Evolutionary conservation across 2,888 invertebrate species (phyloP).

Genomic region (Griposia aprilina): DNA sequence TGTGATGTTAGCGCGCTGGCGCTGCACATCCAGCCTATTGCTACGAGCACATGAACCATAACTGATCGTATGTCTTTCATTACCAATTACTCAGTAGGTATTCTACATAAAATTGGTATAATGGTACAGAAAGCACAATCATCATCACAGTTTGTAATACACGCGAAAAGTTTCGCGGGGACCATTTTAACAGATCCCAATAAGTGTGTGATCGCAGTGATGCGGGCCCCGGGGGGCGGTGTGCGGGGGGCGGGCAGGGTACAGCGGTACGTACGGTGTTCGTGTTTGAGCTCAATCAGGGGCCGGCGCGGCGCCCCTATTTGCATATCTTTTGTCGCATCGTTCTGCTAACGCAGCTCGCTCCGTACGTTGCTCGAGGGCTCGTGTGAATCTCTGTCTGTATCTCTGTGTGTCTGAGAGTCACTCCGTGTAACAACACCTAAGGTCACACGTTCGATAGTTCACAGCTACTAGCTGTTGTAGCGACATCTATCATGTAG

Average conservation of each 20-base stretch:
- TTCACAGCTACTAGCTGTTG: background rate
- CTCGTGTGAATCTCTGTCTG: background rate
- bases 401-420: background rate
- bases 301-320: constrained; percentile 65
- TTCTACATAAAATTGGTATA: background rate
- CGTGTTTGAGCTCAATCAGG: constrained; percentile 68
- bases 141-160: background rate
- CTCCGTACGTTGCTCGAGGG: background rate
- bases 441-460: background rate
- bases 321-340: constrained; percentile 70
- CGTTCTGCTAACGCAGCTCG: constrained; percentile 58
- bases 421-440: background rate
- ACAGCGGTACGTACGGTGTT: constrained; percentile 27
- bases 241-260: background rate
- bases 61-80: background rate
- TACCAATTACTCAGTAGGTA: background rate
- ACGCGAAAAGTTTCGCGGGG: constrained; percentile 14
- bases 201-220: constrained; percentile 39
- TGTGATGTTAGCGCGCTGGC: background rate
- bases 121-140: background rate
- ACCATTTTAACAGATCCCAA: constrained; percentile 28
- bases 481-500: no score
- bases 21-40: background rate
- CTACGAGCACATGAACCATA: background rate
- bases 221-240: constrained; percentile 33